Percentiles rank a stretch among this genome's conserved stretches.
These are phyloP conservation scores for Gallinago nigripennis DNA, from an alignment of 2,797 vertebrate species.

Conservation along the genomic window DNA sequence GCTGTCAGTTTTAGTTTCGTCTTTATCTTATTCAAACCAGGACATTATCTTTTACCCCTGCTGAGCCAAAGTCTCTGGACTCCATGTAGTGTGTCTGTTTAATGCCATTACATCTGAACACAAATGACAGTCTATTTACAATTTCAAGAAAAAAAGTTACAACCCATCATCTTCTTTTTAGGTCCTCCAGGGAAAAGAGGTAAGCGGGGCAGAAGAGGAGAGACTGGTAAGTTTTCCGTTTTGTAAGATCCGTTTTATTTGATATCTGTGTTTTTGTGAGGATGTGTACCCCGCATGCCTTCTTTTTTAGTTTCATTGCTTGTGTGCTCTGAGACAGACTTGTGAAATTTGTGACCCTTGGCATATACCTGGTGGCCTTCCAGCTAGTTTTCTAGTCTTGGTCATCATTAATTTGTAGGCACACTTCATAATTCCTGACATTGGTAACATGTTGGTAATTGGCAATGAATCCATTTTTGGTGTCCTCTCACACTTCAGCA, in stretches of 20 bases:
- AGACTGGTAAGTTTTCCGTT: constrained; percentile 85
- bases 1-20: neutral
- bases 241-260: neutral
- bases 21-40: neutral
- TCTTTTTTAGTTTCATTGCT: neutral
- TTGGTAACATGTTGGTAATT: neutral
- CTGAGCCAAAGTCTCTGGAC: neutral
- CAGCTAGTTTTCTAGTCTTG: neutral
- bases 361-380: neutral
- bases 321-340: neutral
- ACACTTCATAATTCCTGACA: neutral
- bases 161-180: constrained; percentile 68
- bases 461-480: neutral
- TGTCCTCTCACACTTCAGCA: neutral
- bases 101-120: neutral
- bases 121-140: neutral
- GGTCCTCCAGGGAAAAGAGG: constrained; percentile 97
- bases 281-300: neutral
- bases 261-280: neutral
- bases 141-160: neutral
- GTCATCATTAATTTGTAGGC: neutral
- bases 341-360: neutral
- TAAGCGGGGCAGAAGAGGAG: constrained; percentile 94
- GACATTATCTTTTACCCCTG: neutral
- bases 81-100: neutral